Evolutionary conservation across 2,113 vertebrate genomes (phyloP).

Genomic region (human (Homo sapiens)): DNA sequence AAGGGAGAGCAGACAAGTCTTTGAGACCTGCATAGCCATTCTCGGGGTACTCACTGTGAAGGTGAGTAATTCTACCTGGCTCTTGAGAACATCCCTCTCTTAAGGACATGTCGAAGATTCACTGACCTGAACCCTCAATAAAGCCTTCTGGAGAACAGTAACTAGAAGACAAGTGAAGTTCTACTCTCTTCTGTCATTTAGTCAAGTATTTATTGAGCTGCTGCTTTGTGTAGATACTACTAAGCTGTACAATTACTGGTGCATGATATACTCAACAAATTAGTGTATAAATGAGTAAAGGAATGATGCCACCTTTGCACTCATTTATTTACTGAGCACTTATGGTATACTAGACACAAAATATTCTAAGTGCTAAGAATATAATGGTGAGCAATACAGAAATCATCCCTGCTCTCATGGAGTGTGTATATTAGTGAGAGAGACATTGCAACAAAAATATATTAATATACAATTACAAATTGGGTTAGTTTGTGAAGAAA

Average conservation of each 20-base stretch:
- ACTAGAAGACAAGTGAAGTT: not conserved
- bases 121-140: not conserved
- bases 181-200: not conserved
- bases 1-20: not conserved
- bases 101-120: not conserved
- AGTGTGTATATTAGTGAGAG: slow-evolving; percentile 2
- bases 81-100: not conserved
- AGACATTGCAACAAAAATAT: not conserved
- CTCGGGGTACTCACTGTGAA: not conserved
- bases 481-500: not conserved
- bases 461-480: not conserved
- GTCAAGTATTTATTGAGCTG: not conserved
- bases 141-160: not conserved
- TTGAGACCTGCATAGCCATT: not conserved
- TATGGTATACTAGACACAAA: not conserved
- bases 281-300: not conserved
- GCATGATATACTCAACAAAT: not conserved
- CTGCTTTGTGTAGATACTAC: not conserved
- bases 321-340: not conserved
- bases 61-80: not conserved
- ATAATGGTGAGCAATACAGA: not conserved
- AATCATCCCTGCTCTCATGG: not conserved
- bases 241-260: slow-evolving; percentile 7
- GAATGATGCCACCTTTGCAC: not conserved
- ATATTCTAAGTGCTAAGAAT: slow-evolving; percentile 15